These are phyloP conservation scores for Idaea dimidiata DNA, from an alignment of 2,888 invertebrate species.

Conservation along the genomic window DNA sequence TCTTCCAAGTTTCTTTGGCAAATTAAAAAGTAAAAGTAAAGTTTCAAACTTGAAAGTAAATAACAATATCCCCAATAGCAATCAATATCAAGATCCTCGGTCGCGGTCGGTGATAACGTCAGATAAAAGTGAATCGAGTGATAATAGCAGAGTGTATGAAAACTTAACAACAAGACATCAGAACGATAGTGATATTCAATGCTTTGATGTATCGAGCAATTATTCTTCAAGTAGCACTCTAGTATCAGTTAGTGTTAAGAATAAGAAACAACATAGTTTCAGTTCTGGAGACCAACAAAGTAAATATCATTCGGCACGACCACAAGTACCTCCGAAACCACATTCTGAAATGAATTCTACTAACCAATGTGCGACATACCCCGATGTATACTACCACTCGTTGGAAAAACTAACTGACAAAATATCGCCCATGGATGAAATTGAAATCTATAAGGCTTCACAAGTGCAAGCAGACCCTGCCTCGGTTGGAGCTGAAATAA, in stretches of 20 bases:
- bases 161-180: slow-evolving; percentile 50
- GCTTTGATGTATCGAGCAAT: slow-evolving; percentile 47
- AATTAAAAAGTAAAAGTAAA: slow-evolving; percentile 56
- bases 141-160: slow-evolving; percentile 66
- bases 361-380: slow-evolving; percentile 39
- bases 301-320: slow-evolving; percentile 49
- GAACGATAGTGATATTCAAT: slow-evolving; percentile 40
- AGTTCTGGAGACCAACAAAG: slow-evolving; percentile 32
- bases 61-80: slow-evolving; percentile 45
- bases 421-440: slow-evolving; percentile 55
- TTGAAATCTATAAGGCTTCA: slow-evolving; percentile 60
- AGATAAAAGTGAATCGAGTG: slow-evolving; percentile 41
- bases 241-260: slow-evolving; percentile 59
- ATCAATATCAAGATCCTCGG: slow-evolving; percentile 64
- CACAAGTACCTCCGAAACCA: slow-evolving; percentile 57
- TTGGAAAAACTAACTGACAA: slow-evolving; percentile 61
- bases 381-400: slow-evolving; percentile 71
- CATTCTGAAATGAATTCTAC: slow-evolving; percentile 39
- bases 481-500: slow-evolving; percentile 74
- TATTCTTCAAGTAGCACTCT: slow-evolving; percentile 68
- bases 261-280: slow-evolving; percentile 29
- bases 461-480: slow-evolving; percentile 52
- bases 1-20: slow-evolving; percentile 61
- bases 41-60: slow-evolving; percentile 32
- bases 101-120: slow-evolving; percentile 41